phyloP scores from a whole-genome alignment of 1,140 invertebrate species.

The Micrasema longulum region DNA sequence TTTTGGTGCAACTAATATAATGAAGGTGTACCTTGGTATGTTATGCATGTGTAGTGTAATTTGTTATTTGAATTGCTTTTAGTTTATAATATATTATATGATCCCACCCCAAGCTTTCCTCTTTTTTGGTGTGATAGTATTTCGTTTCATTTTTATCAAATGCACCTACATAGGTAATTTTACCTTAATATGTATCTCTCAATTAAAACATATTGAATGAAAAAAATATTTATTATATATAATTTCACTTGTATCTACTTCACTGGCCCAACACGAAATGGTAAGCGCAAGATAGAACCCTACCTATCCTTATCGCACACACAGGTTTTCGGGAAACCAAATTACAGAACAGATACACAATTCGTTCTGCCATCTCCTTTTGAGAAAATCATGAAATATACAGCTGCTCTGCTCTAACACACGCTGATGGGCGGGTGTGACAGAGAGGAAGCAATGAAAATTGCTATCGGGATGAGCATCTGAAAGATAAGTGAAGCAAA shows the following conservation, averaged over 20 bases:
- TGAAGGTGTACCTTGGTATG: too few species aligned
- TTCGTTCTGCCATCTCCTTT: conserved; percentile 51
- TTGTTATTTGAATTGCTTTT: too few species aligned
- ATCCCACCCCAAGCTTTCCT: too few species aligned
- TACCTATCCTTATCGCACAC: conserved; percentile 26
- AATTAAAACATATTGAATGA: too few species aligned
- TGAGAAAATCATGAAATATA: conserved; percentile 24
- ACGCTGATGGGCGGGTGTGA: not conserved
- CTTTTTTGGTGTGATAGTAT: too few species aligned
- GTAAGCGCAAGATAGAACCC: not conserved
- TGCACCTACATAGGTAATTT: too few species aligned
- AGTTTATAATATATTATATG: too few species aligned
- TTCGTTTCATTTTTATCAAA: too few species aligned
- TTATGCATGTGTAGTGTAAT: too few species aligned
- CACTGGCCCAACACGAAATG: conserved; percentile 14
- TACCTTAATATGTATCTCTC: too few species aligned
- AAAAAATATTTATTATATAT: too few species aligned
- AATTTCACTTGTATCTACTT: not conserved
- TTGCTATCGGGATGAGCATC: conserved; percentile 50
- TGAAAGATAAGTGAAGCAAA: conserved; percentile 44
- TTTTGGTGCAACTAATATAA: too few species aligned
- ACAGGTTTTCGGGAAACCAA: conserved; percentile 39
- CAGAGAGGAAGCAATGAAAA: conserved; percentile 27
- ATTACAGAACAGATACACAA: conserved; percentile 54
- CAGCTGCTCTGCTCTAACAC: not conserved